Evolutionary conservation across 2,888 invertebrate species (phyloP).

Genomic region (Halictus quadricinctus): DNA sequence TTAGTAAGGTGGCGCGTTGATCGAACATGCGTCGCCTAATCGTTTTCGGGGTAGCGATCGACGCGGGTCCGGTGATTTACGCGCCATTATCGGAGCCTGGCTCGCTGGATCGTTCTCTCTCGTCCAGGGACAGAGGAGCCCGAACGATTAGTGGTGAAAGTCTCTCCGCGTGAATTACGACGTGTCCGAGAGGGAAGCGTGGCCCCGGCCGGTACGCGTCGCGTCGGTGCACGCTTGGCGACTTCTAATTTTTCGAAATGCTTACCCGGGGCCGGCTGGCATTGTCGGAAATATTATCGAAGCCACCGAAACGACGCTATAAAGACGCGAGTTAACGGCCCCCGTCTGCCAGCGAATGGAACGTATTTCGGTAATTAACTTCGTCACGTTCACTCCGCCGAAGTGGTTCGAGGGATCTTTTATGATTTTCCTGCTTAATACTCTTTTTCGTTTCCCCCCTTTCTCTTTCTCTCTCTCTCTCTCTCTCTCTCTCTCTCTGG

Average conservation of each 20-base stretch:
- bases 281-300: conserved; percentile 40
- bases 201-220: not conserved
- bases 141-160: conserved; percentile 64
- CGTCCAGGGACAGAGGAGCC: conserved; percentile 23
- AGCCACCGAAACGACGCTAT: conserved; percentile 28
- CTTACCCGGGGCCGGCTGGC: conserved; percentile 16
- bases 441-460: not conserved
- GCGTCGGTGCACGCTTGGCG: not conserved
- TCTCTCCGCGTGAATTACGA: conserved; percentile 56
- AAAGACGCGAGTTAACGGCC: conserved; percentile 44
- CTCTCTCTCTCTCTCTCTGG: not conserved
- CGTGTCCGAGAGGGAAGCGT: conserved; percentile 41
- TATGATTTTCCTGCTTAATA: conserved; percentile 18
- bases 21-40: conserved; percentile 39
- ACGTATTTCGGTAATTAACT: conserved; percentile 45
- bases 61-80: conserved; percentile 62
- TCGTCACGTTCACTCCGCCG: conserved; percentile 38
- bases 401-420: conserved; percentile 22
- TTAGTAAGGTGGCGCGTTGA: conserved; percentile 45
- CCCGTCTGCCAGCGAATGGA: conserved; percentile 8
- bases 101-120: conserved; percentile 35
- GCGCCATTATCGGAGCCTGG: conserved; percentile 42
- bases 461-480: not conserved
- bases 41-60: conserved; percentile 35
- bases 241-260: conserved; percentile 50